Base-by-base conservation (phyloP, 2,797 vertebrate species). In the Gila robusta region DNA sequence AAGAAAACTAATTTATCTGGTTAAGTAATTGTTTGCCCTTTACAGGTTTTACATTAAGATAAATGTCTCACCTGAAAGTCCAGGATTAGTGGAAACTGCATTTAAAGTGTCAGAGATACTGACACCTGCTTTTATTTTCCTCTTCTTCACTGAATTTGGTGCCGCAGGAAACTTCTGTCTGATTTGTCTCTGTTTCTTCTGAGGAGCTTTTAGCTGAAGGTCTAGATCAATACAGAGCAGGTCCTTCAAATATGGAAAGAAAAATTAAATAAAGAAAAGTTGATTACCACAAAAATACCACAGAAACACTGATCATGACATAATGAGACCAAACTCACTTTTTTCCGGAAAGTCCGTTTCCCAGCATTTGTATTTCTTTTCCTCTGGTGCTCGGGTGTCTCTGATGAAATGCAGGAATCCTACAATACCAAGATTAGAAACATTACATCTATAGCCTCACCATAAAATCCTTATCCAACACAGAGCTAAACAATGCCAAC, bases 181-280 rank as follows among this genome's bases (percentile, higher is more conserved):
- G 89, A 96, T 94, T 82, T 92, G 96, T 89, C 96, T 96, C 94
- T 94, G 95, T 90, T 95, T 96, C 96, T 96, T 98, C 91, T 95
- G 88, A 39, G 85, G 72, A 39, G 73, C 85, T 56, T 86, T 81
- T 41, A 81, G 56, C 26, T 84, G 80, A 78, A 86, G 87, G 70
- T 89, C 54, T 39, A 86, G 44, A 28, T 88, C 87, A 62, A 83
- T 86, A 86, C 82, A 87, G 5, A 89, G 69, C 16, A 84, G 17
- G 76, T 88, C 87, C 89, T 91, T 81, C 72, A 86, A 41, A 85
- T 23, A 77, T 16, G 35, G 7, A 86, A 21, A 62, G n/a, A 79
- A 0, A 21, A 73, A 44, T 56, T 26, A 19, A 66, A 52, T n/a
- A 47, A 26, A 52, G 8, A 62, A 32, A 66, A 52, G 11, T 1